Evolutionary conservation across 2,888 invertebrate species (phyloP).

Genomic region (Rhamphomyia laevipes): DNA sequence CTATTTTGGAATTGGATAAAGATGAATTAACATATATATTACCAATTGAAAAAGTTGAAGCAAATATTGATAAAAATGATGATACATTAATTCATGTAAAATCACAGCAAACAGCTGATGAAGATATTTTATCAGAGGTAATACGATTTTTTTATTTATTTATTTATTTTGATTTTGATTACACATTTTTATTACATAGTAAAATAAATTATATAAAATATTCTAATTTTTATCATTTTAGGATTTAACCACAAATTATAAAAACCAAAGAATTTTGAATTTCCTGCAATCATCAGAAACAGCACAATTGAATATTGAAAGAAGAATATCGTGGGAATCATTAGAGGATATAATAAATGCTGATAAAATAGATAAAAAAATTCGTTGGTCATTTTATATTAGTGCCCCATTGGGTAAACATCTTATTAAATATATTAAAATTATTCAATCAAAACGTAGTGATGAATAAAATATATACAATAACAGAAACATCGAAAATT

Average conservation of each 20-base stretch:
- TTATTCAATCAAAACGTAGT: background rate
- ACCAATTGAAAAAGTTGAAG: slow-evolving; percentile 25
- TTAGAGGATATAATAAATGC: background rate
- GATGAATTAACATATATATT: slow-evolving; percentile 27
- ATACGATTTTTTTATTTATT: background rate
- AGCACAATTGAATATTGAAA: slow-evolving; percentile 11
- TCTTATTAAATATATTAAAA: slow-evolving; percentile 29
- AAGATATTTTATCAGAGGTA: background rate
- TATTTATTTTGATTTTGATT: slow-evolving; percentile 6
- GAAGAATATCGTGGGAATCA: slow-evolving; percentile 1
- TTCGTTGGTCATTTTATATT: slow-evolving; percentile 29
- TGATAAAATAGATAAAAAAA: slow-evolving; percentile 4
- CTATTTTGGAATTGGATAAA: slow-evolving; percentile 26
- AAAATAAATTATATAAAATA: too few relatives aligned
- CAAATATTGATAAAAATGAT: slow-evolving; percentile 25
- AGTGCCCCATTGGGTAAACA: slow-evolving; percentile 29
- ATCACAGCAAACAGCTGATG: background rate
- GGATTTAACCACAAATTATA: slow-evolving; percentile 23
- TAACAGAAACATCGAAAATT: too few relatives aligned
- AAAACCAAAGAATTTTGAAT: slow-evolving; percentile 30
- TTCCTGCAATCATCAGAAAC: slow-evolving; percentile 26
- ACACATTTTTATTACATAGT: too few relatives aligned
- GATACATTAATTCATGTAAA: slow-evolving; percentile 23
- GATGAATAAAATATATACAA: too few relatives aligned
- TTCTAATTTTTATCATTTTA: too few relatives aligned